Evolutionary conservation across 1,140 invertebrate genomes (phyloP).

Genomic region (Phortica variegata): DNA sequence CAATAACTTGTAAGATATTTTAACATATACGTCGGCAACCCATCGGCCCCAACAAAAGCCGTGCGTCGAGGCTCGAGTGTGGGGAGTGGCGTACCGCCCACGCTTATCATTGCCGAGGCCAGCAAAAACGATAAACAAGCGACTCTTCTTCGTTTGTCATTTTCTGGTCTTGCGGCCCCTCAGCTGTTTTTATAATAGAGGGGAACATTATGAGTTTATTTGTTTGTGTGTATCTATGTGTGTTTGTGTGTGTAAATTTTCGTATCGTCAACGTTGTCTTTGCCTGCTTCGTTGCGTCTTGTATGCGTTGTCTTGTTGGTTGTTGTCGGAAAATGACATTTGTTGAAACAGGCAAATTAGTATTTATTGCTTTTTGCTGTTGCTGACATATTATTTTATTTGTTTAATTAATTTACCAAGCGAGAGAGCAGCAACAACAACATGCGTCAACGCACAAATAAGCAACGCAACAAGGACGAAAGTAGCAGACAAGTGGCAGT

Average conservation of each 20-base stretch:
- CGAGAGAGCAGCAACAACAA: constrained; percentile 35
- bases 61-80: too few relatives aligned
- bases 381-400: constrained; percentile 54
- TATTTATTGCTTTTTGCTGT: constrained; percentile 45
- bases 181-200: background rate
- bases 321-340: constrained; percentile 46
- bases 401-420: constrained; percentile 53
- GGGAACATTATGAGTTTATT: background rate
- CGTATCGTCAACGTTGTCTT: constrained; percentile 6
- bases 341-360: constrained; percentile 55
- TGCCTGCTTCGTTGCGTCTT: background rate
- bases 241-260: constrained; percentile 4
- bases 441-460: background rate
- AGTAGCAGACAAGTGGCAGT: too few relatives aligned
- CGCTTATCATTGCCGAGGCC: too few relatives aligned
- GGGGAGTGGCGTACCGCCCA: too few relatives aligned
- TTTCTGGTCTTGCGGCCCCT: background rate
- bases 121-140: too few relatives aligned
- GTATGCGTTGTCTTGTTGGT: constrained; percentile 22
- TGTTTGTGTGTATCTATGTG: constrained; percentile 2
- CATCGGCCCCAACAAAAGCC: too few relatives aligned
- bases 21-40: too few relatives aligned
- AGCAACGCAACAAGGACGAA: too few relatives aligned
- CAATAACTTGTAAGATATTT: too few relatives aligned
- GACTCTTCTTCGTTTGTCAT: background rate